Percentiles rank a stretch among this genome's conserved stretches.
These are phyloP conservation scores for Melangyna quadrimaculata DNA, from an alignment of 2,888 invertebrate species.

Conservation along the genomic window DNA sequence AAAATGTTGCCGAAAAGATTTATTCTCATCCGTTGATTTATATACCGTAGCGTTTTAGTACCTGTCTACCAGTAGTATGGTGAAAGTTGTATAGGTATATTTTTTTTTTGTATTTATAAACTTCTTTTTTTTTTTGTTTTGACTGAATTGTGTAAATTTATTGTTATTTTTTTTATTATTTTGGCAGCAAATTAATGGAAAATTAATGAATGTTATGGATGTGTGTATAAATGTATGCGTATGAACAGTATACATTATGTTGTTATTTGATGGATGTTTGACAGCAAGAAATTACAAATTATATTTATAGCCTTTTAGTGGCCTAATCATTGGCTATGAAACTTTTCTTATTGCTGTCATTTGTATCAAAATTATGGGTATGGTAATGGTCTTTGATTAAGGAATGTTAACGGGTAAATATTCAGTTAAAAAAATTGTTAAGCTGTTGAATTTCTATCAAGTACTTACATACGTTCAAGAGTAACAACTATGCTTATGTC, in stretches of 20 bases:
- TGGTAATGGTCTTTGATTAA: neutral
- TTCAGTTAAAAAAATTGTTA: too few species aligned
- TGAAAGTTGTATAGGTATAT: conserved; percentile 32
- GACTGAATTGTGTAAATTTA: conserved; percentile 3
- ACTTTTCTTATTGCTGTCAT: neutral
- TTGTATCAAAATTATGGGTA: neutral
- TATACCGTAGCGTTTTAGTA: neutral
- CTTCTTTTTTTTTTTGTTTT: conserved; percentile 13
- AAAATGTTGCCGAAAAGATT: conserved; percentile 20
- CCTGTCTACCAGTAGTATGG: too few species aligned
- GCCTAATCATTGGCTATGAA: conserved; percentile 19
- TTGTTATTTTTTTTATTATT: conserved; percentile 13
- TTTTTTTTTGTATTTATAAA: neutral
- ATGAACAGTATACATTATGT: too few species aligned
- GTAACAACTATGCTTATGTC: too few species aligned
- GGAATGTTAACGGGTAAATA: too few species aligned
- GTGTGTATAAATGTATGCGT: neutral
- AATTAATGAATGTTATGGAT: conserved; percentile 11
- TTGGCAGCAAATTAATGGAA: conserved; percentile 23
- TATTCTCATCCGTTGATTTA: conserved; percentile 50
- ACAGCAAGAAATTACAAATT: conserved; percentile 11
- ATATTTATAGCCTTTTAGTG: conserved; percentile 14
- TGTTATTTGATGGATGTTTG: conserved; percentile 34
- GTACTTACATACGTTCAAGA: too few species aligned
- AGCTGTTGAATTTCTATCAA: too few species aligned